Conservation (phyloP, 2,113 vertebrate genomes). For the Zapornia atra region DNA sequence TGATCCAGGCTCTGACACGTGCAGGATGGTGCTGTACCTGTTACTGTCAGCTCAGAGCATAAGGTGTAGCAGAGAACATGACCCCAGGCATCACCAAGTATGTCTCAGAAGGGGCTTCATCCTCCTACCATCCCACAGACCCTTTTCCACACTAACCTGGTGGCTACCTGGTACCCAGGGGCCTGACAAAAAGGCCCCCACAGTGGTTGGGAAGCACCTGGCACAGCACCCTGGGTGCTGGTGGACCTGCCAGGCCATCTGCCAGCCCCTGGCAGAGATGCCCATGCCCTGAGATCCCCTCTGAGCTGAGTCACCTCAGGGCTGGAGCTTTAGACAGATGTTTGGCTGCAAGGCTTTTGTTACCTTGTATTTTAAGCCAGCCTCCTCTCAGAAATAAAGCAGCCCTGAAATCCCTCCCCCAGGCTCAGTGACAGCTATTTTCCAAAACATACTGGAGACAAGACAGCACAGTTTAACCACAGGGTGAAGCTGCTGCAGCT, state of each 20-base stretch:
- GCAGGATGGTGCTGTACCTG: not conserved
- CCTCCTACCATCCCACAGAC: not conserved
- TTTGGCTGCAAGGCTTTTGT: not conserved
- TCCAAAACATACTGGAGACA: not conserved
- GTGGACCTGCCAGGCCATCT: not conserved
- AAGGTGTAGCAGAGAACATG: accelerated
- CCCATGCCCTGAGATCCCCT: not conserved
- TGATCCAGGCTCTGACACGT: not conserved
- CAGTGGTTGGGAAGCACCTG: not conserved
- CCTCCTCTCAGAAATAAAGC: not conserved
- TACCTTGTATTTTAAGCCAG: constrained; percentile 3
- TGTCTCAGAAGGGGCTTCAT: not conserved
- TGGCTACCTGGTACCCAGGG: accelerated
- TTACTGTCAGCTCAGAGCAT: not conserved
- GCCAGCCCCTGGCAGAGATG: not conserved
- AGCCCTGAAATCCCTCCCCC: constrained; percentile 49
- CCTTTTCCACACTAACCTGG: not conserved
- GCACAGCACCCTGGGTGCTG: not conserved
- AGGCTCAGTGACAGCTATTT: not conserved
- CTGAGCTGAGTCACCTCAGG: not conserved
- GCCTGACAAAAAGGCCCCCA: not conserved
- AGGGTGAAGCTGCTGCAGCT: not conserved
- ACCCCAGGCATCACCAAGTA: not conserved
- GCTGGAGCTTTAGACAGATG: not conserved
- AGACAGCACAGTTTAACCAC: not conserved